Evolutionary conservation across 2,797 vertebrate species (phyloP), one percentile per base, ranked within the genome.

Genomic region (Sebastes taczanowskii): DNA sequence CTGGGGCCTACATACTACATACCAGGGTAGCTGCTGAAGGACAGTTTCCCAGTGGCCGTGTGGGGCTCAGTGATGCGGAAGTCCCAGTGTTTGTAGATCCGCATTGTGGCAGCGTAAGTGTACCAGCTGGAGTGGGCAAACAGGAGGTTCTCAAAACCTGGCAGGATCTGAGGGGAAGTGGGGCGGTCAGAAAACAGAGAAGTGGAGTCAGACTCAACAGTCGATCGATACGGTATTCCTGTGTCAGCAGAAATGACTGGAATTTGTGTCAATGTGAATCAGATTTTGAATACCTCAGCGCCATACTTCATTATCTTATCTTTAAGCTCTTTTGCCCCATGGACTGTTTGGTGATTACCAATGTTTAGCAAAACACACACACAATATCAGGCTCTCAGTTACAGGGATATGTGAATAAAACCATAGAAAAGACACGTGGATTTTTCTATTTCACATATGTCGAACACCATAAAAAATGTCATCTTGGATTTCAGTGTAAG

Each of bases 21-120:
- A 97, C 97, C 97, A 87, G 97, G 97, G 74, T 98, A 99, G 92
- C 98, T 99, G 95, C 98, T 99, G 94, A 99, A 99, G 42, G 98
- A 98, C 65, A 97, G 74, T 67, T 95, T 96, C 53, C 89, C 89
- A 0, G 96, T 96, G 68, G 91, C 94, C 1, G 95, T 91, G 69
- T 95, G 66, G 22, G 95, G 84, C 76, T 97, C 96, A 4, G 66
- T 61, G 81, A 98, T 85, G 42, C 56, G 94, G 86, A 99, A 97
- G 84, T 98, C 96, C 97, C 97, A 98, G 67, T 98, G 97, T 84
- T 98, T 99, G 87, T 97, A 98, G 89, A 99, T 97, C 35, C 97
- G 95, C 95, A 98, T 94, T 0, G 96, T 98, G 86, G 97, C 96
- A 2, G 97, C 97, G 1, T 97, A 99, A 0, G 96, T 97, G 88